Conservation (phyloP, 2,113 vertebrate species). For the Alectura lathami region DNA sequence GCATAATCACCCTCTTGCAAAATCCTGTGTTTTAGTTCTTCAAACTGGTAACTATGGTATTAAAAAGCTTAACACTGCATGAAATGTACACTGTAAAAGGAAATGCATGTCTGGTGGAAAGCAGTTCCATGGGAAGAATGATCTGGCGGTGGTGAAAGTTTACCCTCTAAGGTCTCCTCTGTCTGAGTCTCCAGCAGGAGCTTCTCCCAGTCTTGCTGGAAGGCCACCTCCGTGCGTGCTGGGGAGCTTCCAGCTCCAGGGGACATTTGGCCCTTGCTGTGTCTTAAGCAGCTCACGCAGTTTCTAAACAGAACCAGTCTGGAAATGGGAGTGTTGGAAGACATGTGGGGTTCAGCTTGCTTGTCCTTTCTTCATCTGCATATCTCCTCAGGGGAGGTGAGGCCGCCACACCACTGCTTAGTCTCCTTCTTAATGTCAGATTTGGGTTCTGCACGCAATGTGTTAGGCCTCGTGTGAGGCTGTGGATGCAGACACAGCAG, state of each 20-base stretch:
- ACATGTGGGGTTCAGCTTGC: not conserved
- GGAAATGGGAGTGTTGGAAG: not conserved
- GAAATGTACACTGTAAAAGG: not conserved
- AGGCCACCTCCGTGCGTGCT: too few relatives aligned
- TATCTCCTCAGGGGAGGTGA: not conserved
- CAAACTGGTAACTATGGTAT: not conserved
- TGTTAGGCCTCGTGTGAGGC: not conserved
- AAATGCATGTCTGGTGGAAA: accelerated
- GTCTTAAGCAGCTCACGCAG: not conserved
- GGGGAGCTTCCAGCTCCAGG: too few relatives aligned
- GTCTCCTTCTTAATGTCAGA: not conserved
- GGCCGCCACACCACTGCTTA: not conserved
- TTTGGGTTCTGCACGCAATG: accelerated
- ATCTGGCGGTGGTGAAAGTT: not conserved
- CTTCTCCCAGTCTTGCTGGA: too few relatives aligned
- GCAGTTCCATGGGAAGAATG: not conserved
- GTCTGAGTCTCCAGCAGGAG: accelerated
- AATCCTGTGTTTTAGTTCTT: not conserved
- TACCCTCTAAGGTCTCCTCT: not conserved
- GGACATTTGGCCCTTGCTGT: not conserved
- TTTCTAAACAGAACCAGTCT: not conserved
- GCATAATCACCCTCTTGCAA: not conserved
- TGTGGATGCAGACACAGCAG: not conserved
- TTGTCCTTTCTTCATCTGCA: not conserved
- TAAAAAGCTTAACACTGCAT: not conserved